A percentile compares a stretch with the other conserved stretches of the same genome.
Evolutionary conservation across 2,888 invertebrate species (phyloP).

Genomic region (Gryllus longicercus): DNA sequence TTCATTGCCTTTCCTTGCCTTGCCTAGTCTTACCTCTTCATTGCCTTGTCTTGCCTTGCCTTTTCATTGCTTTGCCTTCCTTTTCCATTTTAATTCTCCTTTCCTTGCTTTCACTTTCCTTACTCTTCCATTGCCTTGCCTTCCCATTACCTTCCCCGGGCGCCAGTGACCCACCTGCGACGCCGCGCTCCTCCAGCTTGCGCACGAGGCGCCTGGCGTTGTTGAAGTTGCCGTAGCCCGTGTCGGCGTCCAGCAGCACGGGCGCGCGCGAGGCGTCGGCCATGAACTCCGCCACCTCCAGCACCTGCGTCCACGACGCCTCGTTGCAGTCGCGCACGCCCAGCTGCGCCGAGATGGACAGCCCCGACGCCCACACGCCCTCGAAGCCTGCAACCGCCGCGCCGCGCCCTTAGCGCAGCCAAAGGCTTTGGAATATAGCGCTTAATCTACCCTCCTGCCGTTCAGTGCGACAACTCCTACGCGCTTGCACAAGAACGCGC

Average conservation of each 20-base stretch:
- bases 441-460: too few relatives aligned
- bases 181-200: slow-evolving; percentile 48
- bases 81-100: rapidly evolving
- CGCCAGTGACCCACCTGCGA: slow-evolving; percentile 44
- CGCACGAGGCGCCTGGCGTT: slow-evolving; percentile 48
- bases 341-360: slow-evolving; percentile 48
- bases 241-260: slow-evolving; percentile 50
- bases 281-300: slow-evolving; percentile 49
- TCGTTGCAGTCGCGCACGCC: slow-evolving; percentile 50
- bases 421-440: too few relatives aligned
- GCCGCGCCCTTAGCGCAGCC: too few relatives aligned
- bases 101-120: too few relatives aligned
- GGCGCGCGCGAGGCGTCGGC: slow-evolving; percentile 48
- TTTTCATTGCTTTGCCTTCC: too few relatives aligned
- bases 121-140: rapidly evolving
- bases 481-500: too few relatives aligned
- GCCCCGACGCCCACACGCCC: slow-evolving; percentile 50
- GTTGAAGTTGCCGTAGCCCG: slow-evolving; percentile 51
- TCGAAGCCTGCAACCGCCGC: slow-evolving; percentile 39
- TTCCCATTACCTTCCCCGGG: neutral
- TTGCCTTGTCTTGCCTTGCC: too few relatives aligned
- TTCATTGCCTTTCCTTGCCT: too few relatives aligned
- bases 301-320: slow-evolving; percentile 50
- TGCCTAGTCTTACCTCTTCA: too few relatives aligned
- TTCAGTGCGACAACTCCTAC: too few relatives aligned